Evolutionary conservation across 2,113 vertebrate species (phyloP).

Genomic region (Galemys pyrenaicus): DNA sequence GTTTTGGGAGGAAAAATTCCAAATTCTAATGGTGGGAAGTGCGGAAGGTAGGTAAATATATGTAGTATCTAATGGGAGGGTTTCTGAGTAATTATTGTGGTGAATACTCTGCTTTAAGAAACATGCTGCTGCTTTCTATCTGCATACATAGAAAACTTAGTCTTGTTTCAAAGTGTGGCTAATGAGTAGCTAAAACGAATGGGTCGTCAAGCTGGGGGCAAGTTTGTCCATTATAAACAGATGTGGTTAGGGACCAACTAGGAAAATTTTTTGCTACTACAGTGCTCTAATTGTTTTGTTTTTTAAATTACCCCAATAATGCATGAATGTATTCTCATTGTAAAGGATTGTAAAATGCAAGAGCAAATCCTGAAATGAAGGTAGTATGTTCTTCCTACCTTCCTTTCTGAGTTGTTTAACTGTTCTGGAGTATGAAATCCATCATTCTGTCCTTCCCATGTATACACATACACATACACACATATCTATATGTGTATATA

Average conservation of each 20-base stretch:
- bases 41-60: slow-evolving; percentile 35
- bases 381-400: neutral
- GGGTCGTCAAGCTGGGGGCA: neutral
- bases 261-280: neutral
- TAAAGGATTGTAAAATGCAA: neutral
- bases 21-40: slow-evolving; percentile 26
- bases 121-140: neutral
- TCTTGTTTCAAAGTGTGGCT: neutral
- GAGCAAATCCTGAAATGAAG: neutral
- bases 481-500: no score
- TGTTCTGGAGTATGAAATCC: neutral
- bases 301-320: neutral
- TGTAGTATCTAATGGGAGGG: neutral
- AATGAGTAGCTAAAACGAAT: neutral
- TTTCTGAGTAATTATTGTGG: neutral
- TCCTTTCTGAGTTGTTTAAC: neutral
- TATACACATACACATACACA: neutral
- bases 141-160: neutral
- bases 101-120: slow-evolving; percentile 17
- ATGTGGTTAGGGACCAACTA: neutral
- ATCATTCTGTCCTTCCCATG: neutral
- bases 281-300: neutral
- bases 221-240: neutral
- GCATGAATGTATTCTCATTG: neutral
- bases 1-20: slow-evolving; percentile 72